phyloP scores from a whole-genome alignment of 2,888 invertebrate genomes.

The Liposcelis brunnea region DNA sequence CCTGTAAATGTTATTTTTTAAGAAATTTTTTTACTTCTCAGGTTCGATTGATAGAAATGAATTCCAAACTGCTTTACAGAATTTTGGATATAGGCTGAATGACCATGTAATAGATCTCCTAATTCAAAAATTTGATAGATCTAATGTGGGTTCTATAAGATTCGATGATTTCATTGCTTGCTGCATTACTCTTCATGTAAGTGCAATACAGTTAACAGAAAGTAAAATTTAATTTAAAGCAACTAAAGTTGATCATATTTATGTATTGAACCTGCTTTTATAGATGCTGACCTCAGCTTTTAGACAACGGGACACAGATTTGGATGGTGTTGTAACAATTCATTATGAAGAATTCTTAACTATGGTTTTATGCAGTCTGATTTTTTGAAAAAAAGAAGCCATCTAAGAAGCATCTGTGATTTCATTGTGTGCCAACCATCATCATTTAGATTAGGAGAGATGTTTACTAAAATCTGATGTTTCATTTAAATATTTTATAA shows the following conservation, averaged over 20 bases:
- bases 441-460: too few relatives aligned
- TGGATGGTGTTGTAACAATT: conserved; percentile 88
- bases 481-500: too few relatives aligned
- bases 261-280: conserved; percentile 27
- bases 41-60: conserved; percentile 85
- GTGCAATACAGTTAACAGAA: conserved; percentile 25
- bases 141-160: conserved; percentile 74
- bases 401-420: too few relatives aligned
- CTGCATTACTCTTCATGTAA: conserved; percentile 81
- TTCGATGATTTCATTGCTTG: conserved; percentile 99
- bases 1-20: conserved; percentile 14
- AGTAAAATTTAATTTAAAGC: neutral
- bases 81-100: conserved; percentile 78
- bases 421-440: too few relatives aligned
- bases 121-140: conserved; percentile 84
- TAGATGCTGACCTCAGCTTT: conserved; percentile 83
- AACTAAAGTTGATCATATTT: conserved; percentile 10
- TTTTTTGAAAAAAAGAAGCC: conserved; percentile 34
- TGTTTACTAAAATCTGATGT: too few relatives aligned
- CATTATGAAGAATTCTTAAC: conserved; percentile 90
- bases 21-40: conserved; percentile 74
- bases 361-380: conserved; percentile 70
- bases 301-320: conserved; percentile 73
- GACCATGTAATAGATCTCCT: conserved; percentile 64
- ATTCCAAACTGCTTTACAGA: conserved; percentile 72